Base-by-base conservation (phyloP, 1,140 invertebrate genomes). In the Drosophila sulfurigaster region DNA sequence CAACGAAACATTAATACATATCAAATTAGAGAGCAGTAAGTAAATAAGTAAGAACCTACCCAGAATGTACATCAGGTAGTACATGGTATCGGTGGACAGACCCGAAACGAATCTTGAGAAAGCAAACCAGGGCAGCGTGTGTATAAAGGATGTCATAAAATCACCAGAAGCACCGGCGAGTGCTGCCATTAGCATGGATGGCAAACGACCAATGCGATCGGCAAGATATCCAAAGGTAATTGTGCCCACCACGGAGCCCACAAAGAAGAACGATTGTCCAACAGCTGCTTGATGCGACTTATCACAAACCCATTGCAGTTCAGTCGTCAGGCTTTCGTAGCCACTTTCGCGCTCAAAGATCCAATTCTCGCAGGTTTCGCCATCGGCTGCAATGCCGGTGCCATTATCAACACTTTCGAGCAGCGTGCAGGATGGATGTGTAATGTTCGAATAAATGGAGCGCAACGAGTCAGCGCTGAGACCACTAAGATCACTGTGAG, bases 1-100 rank as follows among this genome's bases (percentile, higher is more conserved):
- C 35, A 25, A 25, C 2, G 20, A 25, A 0, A 25, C 20, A 25
- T 25, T 25, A 25, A 25, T 25, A 25, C 20, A 25, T 4, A 25
- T 25, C 3, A 25, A 25, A 25, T 25, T 25, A 25, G 20, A 25
- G 20, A 25, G 20, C 4, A 0, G 3, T 25, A 25, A 25, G 3
- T 25, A 25, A 25, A 3, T 25, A 25, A 25, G 20, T 25, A 25
- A 25, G 20, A 43, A 72, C 89, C 91, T 80, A 94, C 94, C 93
- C 72, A 95, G 93, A 67, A 95, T 95, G 69, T 95, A 95, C 93
- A 95, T 94, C 83, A 95, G 93, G 52, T 94, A 94, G 81, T 95
- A 95, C 86, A 94, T 94, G 46, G 93, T 93, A 68, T 95, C 94
- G 45, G 94, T 94, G 11, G 94, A 94, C 6, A 94, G 74, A 10